Base-by-base conservation (phyloP, 2,888 invertebrate species). In the Chaetogeoica ovagalla region DNA sequence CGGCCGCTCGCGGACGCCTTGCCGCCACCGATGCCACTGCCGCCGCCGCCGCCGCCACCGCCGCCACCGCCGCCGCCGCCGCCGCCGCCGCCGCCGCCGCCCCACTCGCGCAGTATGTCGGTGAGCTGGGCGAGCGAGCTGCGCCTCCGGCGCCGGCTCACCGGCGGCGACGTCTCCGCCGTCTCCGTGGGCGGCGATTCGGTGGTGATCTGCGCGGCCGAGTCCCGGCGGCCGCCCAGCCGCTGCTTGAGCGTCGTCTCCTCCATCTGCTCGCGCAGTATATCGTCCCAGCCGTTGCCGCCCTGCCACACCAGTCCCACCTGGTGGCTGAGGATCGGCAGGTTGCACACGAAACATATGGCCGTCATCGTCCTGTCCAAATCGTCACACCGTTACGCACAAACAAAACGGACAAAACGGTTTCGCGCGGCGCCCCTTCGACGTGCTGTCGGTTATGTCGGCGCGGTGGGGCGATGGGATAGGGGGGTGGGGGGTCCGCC, bases 291-390 rank as follows among this genome's bases (percentile, higher is more conserved):
- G 84, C 95, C 95, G 87, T 95, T 96, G 86, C 94, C 95, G 74
- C 95, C 95, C 85, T 94, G 94, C 95, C 96, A 96, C 86, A 95
- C 93, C 87, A 96, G 88, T 71, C 95, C 95, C 85, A 95, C 95
- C 90, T 96, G 96, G 88, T 96, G 95, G 84, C 94, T 95, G 87
- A 96, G 90, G 87, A 96, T 96, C 85, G 96, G 96, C 86, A 96
- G 90, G 88, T 96, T 96, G 93, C 96, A 96, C 85, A 96, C 95
- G 90, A 96, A 96, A 89, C 96, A 96, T 89, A 95, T 92, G 87
- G 95, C 93, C 86, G 94, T 93, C 94, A 95, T 94, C 87, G 93
- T 94, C 92, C 95, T 95, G 91, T 30, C 30, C 30, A 30, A 30
- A 30, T 30, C 59, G 11, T 21, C 8, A n/a, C n/a, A 3, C 0